A percentile compares a stretch with the other conserved stretches of the same genome.
These are phyloP conservation scores for Chaetodon auriga DNA, from an alignment of 2,113 vertebrate genomes.

Conservation along the genomic window DNA sequence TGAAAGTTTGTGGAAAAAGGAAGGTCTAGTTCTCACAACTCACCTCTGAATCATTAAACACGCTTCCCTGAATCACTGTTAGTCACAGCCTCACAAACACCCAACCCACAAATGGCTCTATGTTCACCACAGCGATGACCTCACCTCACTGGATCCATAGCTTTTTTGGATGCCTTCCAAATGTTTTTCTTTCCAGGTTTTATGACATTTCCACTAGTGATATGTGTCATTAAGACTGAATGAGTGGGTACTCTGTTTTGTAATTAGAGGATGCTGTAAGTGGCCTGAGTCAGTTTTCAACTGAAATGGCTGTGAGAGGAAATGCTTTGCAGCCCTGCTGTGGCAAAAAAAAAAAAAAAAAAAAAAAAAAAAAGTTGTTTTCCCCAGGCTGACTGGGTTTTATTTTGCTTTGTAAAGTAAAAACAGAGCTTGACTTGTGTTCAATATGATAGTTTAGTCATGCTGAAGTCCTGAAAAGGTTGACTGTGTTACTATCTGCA, in stretches of 20 bases:
- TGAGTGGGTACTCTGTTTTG: conserved; percentile 51
- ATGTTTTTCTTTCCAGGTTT: conserved; percentile 65
- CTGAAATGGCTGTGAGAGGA: conserved; percentile 39
- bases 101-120: conserved; percentile 59
- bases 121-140: conserved; percentile 64
- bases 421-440: conserved; percentile 31
- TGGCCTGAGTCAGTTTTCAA: conserved; percentile 36
- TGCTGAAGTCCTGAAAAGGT: conserved; percentile 26
- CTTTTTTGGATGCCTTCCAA: conserved; percentile 52
- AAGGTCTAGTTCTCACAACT: conserved; percentile 49
- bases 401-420: conserved; percentile 30
- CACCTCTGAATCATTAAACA: conserved; percentile 70
- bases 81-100: conserved; percentile 67
- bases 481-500: conserved; percentile 22
- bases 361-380: conserved; percentile 3
- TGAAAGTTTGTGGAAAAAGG: conserved; percentile 22
- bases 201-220: conserved; percentile 66
- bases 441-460: conserved; percentile 14
- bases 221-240: conserved; percentile 69
- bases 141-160: conserved; percentile 65
- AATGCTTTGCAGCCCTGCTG: conserved; percentile 25
- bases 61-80: conserved; percentile 60
- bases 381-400: conserved; percentile 9
- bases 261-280: conserved; percentile 62
- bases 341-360: neutral